Conservation (phyloP, 1,140 invertebrate species). For the Cyclargus thomasi region DNA sequence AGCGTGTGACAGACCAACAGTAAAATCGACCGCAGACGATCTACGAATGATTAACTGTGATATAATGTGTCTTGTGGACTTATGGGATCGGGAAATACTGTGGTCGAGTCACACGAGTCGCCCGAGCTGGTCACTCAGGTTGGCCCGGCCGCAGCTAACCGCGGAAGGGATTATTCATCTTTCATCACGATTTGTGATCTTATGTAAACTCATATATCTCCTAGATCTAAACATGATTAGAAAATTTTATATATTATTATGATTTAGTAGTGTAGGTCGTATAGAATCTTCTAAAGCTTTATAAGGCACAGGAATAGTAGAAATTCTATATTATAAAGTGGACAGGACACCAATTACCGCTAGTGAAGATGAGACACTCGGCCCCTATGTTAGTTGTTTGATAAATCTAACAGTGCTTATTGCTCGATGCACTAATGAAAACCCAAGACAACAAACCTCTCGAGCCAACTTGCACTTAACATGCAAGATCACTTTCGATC, state of each 20-base stretch:
- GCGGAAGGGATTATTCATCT: conserved; percentile 26
- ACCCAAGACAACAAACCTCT: neutral
- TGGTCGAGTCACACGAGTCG: conserved; percentile 28
- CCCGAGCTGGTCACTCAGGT: conserved; percentile 20
- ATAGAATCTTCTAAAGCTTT: neutral
- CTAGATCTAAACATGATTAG: conserved; percentile 20
- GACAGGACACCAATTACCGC: conserved; percentile 32
- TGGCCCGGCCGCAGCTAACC: conserved; percentile 19
- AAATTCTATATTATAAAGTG: conserved; percentile 20
- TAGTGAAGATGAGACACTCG: conserved; percentile 34
- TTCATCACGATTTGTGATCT: conserved; percentile 20
- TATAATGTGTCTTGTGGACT: conserved; percentile 18
- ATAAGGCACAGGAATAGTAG: conserved; percentile 23
- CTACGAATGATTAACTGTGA: neutral
- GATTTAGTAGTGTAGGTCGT: too few species aligned
- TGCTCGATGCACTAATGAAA: neutral
- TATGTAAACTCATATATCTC: neutral
- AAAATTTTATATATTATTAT: too few species aligned
- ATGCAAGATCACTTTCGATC: neutral
- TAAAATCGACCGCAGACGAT: neutral
- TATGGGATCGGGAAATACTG: conserved; percentile 24
- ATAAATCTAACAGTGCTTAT: neutral
- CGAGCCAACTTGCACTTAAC: neutral
- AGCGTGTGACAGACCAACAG: neutral
- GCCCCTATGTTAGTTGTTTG: conserved; percentile 23